A percentile compares a stretch with the other conserved stretches of the same genome.
Evolutionary conservation across 2,113 vertebrate genomes (phyloP).

Genomic region (Nerophis lumbriciformis): DNA sequence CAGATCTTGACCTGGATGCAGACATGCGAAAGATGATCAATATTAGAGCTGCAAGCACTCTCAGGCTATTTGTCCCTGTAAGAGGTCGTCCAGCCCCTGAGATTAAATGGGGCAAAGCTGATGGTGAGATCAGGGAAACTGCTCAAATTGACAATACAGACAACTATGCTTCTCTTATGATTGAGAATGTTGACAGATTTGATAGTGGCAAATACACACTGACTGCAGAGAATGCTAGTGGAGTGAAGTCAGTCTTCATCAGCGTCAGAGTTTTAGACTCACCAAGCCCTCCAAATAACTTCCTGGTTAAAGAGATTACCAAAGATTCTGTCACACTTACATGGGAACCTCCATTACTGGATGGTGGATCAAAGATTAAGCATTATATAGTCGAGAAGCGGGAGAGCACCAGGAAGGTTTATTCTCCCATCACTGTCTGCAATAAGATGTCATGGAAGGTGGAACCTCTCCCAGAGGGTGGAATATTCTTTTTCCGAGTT

Average conservation of each 20-base stretch:
- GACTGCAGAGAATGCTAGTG: constrained; percentile 89
- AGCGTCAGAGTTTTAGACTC: constrained; percentile 93
- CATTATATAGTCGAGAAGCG: constrained; percentile 96
- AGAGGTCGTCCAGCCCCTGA: constrained; percentile 92
- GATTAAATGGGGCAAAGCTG: constrained; percentile 90
- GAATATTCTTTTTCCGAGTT: constrained; percentile 91
- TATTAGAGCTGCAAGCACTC: constrained; percentile 87
- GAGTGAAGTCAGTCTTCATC: constrained; percentile 92
- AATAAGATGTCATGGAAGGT: constrained; percentile 93
- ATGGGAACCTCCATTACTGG: constrained; percentile 92
- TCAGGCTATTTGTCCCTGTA: constrained; percentile 91
- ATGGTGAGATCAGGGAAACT: constrained; percentile 90
- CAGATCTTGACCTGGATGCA: constrained; percentile 92
- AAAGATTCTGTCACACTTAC: constrained; percentile 89
- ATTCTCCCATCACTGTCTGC: constrained; percentile 88
- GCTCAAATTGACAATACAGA: constrained; percentile 89
- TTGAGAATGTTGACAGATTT: constrained; percentile 94
- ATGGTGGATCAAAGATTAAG: constrained; percentile 95
- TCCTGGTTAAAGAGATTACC: constrained; percentile 88
- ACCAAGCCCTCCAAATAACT: constrained; percentile 88
- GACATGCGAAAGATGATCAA: constrained; percentile 95
- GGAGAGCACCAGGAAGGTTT: constrained; percentile 93
- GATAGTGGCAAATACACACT: constrained; percentile 94
- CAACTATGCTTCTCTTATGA: constrained; percentile 89
- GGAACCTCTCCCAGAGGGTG: constrained; percentile 89